Evolutionary conservation across 2,113 vertebrate genomes (phyloP).

Genomic region (Grus americana): DNA sequence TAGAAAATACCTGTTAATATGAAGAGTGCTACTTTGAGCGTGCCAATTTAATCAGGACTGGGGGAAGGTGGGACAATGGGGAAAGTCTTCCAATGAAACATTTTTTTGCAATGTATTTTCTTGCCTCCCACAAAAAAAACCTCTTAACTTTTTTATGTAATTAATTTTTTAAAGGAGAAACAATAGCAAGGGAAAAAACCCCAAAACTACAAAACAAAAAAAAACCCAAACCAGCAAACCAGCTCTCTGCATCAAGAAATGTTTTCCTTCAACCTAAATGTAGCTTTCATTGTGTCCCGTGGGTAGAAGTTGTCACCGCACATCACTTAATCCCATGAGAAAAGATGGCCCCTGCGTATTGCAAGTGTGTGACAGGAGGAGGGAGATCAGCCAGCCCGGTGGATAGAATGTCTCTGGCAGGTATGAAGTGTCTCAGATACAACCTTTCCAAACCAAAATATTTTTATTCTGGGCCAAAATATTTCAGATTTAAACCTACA

Average conservation of each 20-base stretch:
- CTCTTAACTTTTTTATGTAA: background rate
- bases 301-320: background rate
- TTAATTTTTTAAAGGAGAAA: background rate
- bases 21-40: background rate
- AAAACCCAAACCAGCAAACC: too few relatives aligned
- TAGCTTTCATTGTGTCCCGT: background rate
- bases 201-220: too few relatives aligned
- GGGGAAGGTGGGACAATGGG: fast-evolving
- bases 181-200: background rate
- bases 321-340: background rate
- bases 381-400: background rate
- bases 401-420: background rate
- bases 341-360: background rate
- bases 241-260: background rate
- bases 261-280: background rate
- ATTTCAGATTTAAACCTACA: background rate
- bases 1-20: background rate
- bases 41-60: background rate
- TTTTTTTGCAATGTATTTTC: background rate
- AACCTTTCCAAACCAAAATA: background rate
- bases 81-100: background rate
- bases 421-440: background rate
- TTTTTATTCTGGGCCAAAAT: background rate
- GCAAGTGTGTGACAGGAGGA: background rate
- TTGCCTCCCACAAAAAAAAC: background rate